Conservation (phyloP, 2,797 vertebrate genomes). For the Rhinoraja longicauda region DNA sequence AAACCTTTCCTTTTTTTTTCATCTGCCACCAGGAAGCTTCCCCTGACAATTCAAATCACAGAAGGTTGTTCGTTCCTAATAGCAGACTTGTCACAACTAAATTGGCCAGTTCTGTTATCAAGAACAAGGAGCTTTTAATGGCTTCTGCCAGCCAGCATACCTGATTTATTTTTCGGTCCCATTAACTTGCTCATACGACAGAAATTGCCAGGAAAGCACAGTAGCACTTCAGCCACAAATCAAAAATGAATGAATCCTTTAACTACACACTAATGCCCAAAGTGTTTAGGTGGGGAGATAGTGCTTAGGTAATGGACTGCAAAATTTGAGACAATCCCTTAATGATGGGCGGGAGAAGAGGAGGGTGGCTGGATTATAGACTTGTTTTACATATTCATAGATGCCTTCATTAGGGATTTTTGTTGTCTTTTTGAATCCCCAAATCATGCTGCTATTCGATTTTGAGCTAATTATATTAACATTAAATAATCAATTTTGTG, state of each 20-base stretch:
- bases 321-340: neutral
- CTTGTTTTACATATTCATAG: too few species aligned
- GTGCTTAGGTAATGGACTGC: too few species aligned
- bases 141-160: neutral
- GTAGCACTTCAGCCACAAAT: neutral
- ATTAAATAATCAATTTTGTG: neutral
- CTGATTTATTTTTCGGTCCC: neutral
- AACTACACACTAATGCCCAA: too few species aligned
- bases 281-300: neutral
- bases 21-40: neutral
- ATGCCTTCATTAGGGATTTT: neutral
- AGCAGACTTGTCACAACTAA: constrained; percentile 1
- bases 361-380: neutral
- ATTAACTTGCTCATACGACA: neutral
- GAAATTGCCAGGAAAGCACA: neutral
- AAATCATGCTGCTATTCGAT: neutral
- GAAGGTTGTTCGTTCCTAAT: neutral
- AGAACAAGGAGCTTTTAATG: neutral
- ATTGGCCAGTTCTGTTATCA: constrained; percentile 1
- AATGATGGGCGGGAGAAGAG: too few species aligned
- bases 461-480: too few species aligned
- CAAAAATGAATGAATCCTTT: neutral
- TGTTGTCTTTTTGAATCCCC: neutral
- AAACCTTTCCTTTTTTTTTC: neutral
- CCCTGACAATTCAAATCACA: neutral